A percentile compares a stretch with the other conserved stretches of the same genome.
phyloP scores from a whole-genome alignment of 2,797 vertebrate species.

The Amazona ochrocephala region DNA sequence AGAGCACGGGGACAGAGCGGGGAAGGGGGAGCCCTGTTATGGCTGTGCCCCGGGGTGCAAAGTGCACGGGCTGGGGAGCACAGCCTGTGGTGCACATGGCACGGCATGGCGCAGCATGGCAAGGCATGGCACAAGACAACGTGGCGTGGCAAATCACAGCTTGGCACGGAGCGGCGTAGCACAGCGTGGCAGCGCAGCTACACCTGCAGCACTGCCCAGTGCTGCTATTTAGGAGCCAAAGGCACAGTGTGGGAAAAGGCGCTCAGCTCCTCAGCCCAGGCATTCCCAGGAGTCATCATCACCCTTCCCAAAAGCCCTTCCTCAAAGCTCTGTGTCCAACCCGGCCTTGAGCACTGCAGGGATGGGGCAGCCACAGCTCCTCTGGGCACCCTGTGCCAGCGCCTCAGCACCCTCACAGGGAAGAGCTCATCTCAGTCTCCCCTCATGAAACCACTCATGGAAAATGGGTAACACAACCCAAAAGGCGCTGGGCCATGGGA shows the following conservation, averaged over 20 bases:
- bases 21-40: not conserved
- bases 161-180: fast-evolving
- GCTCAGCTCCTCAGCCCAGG: no score
- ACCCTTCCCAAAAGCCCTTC: not conserved
- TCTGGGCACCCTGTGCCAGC: not conserved
- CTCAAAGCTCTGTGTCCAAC: not conserved
- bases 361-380: not conserved
- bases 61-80: fast-evolving
- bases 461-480: fast-evolving
- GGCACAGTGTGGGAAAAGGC: not conserved
- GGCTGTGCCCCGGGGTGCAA: fast-evolving
- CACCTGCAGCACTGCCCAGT: not conserved
- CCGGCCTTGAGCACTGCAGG: not conserved
- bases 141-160: not conserved
- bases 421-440: not conserved
- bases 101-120: fast-evolving
- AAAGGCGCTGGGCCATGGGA: not conserved
- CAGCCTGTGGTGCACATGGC: fast-evolving
- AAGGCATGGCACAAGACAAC: fast-evolving
- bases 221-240: not conserved
- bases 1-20: fast-evolving
- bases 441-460: fast-evolving
- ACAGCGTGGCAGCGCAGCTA: not conserved
- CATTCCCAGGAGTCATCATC: not conserved
- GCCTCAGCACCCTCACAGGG: not conserved